These are phyloP conservation scores for Rapana venosa DNA, from an alignment of 2,888 invertebrate species.

Conservation along the genomic window DNA sequence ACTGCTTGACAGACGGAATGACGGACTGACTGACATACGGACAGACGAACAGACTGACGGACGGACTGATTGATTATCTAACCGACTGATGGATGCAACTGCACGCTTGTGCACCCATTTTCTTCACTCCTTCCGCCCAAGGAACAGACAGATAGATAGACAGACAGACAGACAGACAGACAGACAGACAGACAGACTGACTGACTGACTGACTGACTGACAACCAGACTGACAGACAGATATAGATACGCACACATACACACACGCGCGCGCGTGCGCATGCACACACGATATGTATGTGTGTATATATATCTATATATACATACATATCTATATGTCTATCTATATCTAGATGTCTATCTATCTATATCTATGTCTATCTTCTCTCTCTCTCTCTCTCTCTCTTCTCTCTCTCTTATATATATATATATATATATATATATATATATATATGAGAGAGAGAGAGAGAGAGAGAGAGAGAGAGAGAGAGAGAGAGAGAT, in stretches of 20 bases:
- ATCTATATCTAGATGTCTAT: no score
- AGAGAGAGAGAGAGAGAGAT: no score
- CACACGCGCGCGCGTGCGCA: no score
- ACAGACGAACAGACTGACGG: not conserved
- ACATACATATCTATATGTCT: no score
- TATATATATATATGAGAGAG: no score
- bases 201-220: not conserved
- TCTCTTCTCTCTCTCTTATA: no score
- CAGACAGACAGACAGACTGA: not conserved
- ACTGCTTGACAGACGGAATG: not conserved
- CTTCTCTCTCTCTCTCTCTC: no score
- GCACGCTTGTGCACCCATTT: not conserved
- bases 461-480: no score
- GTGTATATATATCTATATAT: not conserved
- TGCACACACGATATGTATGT: not conserved
- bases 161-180: not conserved
- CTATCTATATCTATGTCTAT: no score
- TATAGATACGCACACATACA: no score
- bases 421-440: no score
- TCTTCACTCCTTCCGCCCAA: no score
- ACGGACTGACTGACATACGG: not conserved
- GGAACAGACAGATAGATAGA: not conserved
- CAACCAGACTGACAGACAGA: not conserved
- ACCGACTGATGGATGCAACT: not conserved
- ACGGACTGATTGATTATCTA: not conserved